A percentile compares a stretch with the other conserved stretches of the same genome.
Conservation (phyloP, 2,113 vertebrate genomes). For the Grantiella picta region DNA sequence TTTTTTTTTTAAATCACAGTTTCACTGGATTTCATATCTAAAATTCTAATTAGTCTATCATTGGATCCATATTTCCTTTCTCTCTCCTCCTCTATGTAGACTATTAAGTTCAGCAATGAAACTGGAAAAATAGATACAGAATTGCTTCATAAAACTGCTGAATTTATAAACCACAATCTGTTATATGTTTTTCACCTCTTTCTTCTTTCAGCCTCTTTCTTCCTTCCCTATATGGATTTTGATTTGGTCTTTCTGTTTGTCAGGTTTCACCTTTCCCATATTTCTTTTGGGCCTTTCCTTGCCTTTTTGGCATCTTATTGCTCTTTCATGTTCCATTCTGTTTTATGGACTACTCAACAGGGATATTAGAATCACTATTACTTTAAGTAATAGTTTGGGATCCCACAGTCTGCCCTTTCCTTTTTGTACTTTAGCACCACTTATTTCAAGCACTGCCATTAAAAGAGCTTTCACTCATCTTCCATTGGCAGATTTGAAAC, state of each 20-base stretch:
- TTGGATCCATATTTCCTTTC: not conserved
- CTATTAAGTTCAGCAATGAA: not conserved
- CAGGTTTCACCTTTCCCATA: not conserved
- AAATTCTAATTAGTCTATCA: not conserved
- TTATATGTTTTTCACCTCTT: not conserved
- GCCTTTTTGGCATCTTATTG: not conserved
- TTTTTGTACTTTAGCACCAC: not conserved
- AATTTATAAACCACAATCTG: not conserved
- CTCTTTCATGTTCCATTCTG: not conserved
- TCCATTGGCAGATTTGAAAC: not conserved
- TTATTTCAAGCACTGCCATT: not conserved
- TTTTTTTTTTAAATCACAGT: not conserved
- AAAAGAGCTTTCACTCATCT: not conserved
- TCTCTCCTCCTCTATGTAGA: not conserved
- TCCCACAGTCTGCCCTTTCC: not conserved
- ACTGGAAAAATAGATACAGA: not conserved
- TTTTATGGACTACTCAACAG: not conserved
- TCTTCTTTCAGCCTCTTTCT: not conserved
- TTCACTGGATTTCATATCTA: not conserved
- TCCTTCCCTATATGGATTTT: not conserved
- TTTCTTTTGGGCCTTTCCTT: not conserved
- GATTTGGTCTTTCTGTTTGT: not conserved
- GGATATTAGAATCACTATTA: not conserved
- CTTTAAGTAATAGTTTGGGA: not conserved
- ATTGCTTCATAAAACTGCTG: not conserved